A percentile compares a stretch with the other conserved stretches of the same genome.
phyloP scores from a whole-genome alignment of 1,140 invertebrate genomes.

The Fopius arisanus region DNA sequence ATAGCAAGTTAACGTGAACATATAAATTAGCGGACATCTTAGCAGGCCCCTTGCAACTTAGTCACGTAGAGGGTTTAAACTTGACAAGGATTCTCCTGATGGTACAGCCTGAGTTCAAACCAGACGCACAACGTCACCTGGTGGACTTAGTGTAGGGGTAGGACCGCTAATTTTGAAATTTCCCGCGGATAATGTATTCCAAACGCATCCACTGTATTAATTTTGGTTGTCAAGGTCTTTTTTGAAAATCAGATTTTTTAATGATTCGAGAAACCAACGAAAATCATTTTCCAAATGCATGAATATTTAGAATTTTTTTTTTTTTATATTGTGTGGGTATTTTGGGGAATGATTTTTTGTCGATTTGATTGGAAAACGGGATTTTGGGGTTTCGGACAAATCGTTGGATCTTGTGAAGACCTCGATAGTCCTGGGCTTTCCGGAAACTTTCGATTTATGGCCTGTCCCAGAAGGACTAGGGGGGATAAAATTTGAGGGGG shows the following conservation, averaged over 20 bases:
- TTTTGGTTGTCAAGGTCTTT: not conserved
- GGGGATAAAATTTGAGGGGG: conserved; percentile 18
- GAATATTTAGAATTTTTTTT: conserved; percentile 7
- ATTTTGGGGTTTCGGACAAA: conserved; percentile 19
- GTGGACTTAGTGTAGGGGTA: conserved; percentile 19
- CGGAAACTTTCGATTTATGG: conserved; percentile 40
- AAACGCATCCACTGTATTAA: not conserved
- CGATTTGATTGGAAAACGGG: no score
- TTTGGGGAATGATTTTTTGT: no score
- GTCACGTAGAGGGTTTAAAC: conserved; percentile 65
- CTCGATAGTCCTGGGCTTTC: conserved; percentile 18
- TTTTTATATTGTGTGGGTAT: no score
- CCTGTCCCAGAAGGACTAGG: conserved; percentile 34
- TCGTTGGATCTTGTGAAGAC: conserved; percentile 20
- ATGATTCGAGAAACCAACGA: no score
- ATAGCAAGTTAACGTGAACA: conserved; percentile 64
- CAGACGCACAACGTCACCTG: conserved; percentile 39
- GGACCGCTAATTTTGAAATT: not conserved
- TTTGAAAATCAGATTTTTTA: not conserved
- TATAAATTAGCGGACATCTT: conserved; percentile 66
- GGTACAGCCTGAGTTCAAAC: conserved; percentile 24
- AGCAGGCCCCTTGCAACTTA: conserved; percentile 65
- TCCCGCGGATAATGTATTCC: not conserved
- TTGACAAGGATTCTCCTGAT: conserved; percentile 56
- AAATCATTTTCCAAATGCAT: not conserved